Base-by-base conservation (phyloP, 2,113 vertebrate genomes). In the Callospermophilus lateralis region DNA sequence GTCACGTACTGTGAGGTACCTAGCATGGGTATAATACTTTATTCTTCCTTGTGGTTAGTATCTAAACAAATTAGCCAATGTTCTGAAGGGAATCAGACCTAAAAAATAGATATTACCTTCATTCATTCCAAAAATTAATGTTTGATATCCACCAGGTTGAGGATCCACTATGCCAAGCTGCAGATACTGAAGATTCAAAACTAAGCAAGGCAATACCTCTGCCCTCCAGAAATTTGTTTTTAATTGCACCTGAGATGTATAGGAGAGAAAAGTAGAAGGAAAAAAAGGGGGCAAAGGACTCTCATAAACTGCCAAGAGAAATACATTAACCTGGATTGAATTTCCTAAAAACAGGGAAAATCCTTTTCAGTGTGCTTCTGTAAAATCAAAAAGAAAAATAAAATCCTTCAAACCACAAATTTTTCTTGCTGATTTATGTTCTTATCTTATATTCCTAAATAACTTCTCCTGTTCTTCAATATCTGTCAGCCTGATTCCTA, bases 321-420 rank as follows among this genome's bases (percentile, higher is more conserved):
- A 80, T 61, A 37, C 30, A 34, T 34, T 51, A 91, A 83, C 15
- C 16, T 68, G 63, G 42, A 22, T 48, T 81, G 48, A 67, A 65
- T 61, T 74, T 74, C 67, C 37, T 70, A 39, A 90, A 20, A 80
- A 74, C 24, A 48, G 73, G 70, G 12, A 61, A 88, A 70, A 58
- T 63, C 51, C 24, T 48, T 93, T 81, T 51, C 26, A 30, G 1
- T 63, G 48, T 68, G 37, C 20, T 80, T 37, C 55, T 90, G 80
- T 86, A 85, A 67, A 90, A 84, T 26, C 34, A 90, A 42, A 80
- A 7, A 53, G 53, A 78, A 93, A 90, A 93, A 85, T 15, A 63
- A 85, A 84, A 53, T 79, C 67, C 15, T 81, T 81, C 81, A 76
- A 68, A 76, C 8, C 48, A 80, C 8, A 16, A 94, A 22, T 11